Base-by-base conservation (phyloP, 2,888 invertebrate species). In the Melanotus villosus region DNA sequence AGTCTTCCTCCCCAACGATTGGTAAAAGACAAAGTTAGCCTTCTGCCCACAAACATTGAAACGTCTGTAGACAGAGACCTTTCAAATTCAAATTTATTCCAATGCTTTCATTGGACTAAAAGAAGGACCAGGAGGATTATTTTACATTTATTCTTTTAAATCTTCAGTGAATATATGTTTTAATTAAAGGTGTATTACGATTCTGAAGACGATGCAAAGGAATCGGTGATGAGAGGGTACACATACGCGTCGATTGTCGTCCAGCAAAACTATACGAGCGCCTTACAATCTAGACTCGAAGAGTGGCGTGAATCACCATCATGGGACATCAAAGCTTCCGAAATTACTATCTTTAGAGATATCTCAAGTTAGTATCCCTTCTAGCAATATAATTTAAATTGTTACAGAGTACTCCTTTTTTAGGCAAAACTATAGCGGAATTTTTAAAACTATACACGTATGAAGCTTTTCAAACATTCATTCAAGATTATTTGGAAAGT, bases 351-450 rank as follows among this genome's bases (percentile, higher is more conserved):
- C 0, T 89, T 89, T 76, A 88, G 95, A 87, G 96, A 96, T 78
- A 92, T 94, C 87, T 93, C 95, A 75, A 96, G 96, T 96, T 84
- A n/a, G n/a, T n/a, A n/a, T n/a, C n/a, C n/a, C n/a, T n/a, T n/a
- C n/a, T n/a, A n/a, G n/a, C n/a, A n/a, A n/a, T n/a, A n/a, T n/a
- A n/a, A n/a, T n/a, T 52, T 14, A 26, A 32, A 7, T 66, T 52
- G 30, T 10, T 19, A 38, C 70, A 65, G n/a, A n/a, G n/a, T n/a
- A n/a, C n/a, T n/a, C n/a, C n/a, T 70, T 36, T 83, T 84, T 64
- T 85, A 97, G 97, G 97, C 86, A 95, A 97, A 82, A 96, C 97
- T 86, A 94, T 97, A 70, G 92, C 93, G 1, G 90, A 92, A 78
- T 89, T 93, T 79, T 84, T 97, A 50, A 90, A 90, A 75, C 88